phyloP scores from a whole-genome alignment of 2,113 vertebrate genomes.

The Diadophis punctatus region DNA sequence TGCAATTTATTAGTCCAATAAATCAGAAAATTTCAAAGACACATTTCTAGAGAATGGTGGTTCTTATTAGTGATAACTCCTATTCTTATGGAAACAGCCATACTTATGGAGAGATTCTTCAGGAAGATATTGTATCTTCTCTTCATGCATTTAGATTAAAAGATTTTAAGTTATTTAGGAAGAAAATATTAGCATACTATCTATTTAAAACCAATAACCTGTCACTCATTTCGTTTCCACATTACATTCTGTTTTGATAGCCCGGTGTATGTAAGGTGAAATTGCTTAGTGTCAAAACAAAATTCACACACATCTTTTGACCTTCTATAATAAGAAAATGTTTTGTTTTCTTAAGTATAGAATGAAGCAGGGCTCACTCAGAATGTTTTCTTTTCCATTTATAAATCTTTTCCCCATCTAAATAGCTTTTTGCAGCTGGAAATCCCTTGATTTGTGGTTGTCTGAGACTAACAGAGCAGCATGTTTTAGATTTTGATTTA shows the following conservation, averaged over 20 bases:
- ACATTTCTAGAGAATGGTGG: background rate
- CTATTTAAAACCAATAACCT: background rate
- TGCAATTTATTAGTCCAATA: background rate
- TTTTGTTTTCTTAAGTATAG: background rate
- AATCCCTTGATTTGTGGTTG: background rate
- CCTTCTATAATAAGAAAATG: background rate
- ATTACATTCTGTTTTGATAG: background rate
- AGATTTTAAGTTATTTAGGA: background rate
- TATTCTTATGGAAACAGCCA: background rate
- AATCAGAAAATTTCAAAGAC: background rate
- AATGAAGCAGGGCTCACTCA: background rate
- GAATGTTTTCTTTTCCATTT: conserved; percentile 7
- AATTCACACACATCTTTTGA: background rate
- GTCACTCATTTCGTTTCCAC: background rate
- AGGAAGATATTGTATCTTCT: background rate
- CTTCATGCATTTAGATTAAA: background rate
- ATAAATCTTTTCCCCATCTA: background rate
- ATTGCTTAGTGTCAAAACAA: background rate
- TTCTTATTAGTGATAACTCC: background rate
- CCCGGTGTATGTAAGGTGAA: background rate
- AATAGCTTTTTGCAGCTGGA: conserved; percentile 6
- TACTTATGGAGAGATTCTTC: background rate
- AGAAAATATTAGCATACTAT: background rate
- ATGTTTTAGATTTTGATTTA: background rate
- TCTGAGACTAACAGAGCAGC: conserved; percentile 13